phyloP scores from a whole-genome alignment of 2,113 vertebrate species.

The Mastomys coucha region DNA sequence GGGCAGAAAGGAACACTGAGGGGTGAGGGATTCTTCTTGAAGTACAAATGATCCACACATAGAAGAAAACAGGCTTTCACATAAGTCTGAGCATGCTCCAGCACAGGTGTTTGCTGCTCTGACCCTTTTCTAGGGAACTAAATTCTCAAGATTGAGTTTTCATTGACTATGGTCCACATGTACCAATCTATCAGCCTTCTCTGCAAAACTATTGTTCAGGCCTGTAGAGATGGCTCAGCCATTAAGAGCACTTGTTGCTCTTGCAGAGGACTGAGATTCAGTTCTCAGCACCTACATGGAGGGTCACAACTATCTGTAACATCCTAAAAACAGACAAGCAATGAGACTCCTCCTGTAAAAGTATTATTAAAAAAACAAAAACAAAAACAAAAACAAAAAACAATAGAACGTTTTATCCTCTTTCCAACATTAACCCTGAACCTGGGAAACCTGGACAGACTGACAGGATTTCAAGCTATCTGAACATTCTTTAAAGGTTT shows the following conservation, averaged over 20 bases:
- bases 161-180: accelerated
- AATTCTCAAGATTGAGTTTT: neutral
- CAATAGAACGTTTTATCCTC: neutral
- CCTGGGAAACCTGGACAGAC: neutral
- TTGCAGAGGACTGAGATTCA: neutral
- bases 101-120: too few species aligned
- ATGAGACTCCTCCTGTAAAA: neutral
- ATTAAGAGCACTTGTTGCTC: neutral
- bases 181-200: accelerated
- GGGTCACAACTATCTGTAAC: neutral
- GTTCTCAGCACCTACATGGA: neutral
- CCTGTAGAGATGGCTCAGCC: neutral
- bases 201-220: neutral
- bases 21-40: accelerated
- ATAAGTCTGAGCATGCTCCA: neutral
- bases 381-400: too few species aligned
- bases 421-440: neutral
- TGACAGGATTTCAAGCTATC: too few species aligned
- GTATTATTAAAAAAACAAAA: neutral
- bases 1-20: too few species aligned
- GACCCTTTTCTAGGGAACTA: too few species aligned
- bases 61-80: too few species aligned
- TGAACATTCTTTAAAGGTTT: too few species aligned
- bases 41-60: accelerated
- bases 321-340: neutral